phyloP scores from a whole-genome alignment of 2,797 vertebrate species.

The Pseudochaenichthys georgianus region DNA sequence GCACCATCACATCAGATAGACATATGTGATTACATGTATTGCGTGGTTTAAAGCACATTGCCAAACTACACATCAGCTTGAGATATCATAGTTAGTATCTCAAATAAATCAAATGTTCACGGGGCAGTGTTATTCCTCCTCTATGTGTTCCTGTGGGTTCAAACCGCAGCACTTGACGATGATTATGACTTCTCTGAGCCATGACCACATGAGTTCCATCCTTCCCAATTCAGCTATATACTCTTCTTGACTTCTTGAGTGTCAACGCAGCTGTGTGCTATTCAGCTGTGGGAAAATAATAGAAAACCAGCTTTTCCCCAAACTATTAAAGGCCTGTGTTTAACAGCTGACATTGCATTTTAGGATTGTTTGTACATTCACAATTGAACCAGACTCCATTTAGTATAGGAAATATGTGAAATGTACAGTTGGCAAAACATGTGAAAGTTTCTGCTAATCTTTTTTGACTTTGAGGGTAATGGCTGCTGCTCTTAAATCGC shows the following conservation, averaged over 20 bases:
- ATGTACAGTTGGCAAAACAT: conserved; percentile 2
- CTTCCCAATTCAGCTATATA: conserved; percentile 15
- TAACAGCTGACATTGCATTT: background rate
- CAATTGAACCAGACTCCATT: background rate
- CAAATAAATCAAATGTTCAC: background rate
- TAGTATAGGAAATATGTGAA: background rate
- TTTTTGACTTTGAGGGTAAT: conserved; percentile 25
- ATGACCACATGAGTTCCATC: conserved; percentile 26
- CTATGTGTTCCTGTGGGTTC: background rate
- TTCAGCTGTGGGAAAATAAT: conserved; percentile 14
- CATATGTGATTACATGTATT: background rate
- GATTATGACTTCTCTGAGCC: conserved; percentile 15
- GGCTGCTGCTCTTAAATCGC: conserved; percentile 9
- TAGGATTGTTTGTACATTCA: conserved; percentile 2
- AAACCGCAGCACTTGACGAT: conserved; percentile 20
- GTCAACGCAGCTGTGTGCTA: conserved; percentile 43
- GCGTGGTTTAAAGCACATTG: background rate
- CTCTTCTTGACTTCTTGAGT: background rate
- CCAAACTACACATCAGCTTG: background rate
- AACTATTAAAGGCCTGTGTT: conserved; percentile 9
- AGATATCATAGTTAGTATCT: background rate
- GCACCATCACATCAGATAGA: background rate
- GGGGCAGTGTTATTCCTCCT: background rate
- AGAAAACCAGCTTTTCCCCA: background rate
- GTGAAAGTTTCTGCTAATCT: background rate